These are phyloP conservation scores for Meta bourneti DNA, from an alignment of 2,888 invertebrate species.

Conservation along the genomic window DNA sequence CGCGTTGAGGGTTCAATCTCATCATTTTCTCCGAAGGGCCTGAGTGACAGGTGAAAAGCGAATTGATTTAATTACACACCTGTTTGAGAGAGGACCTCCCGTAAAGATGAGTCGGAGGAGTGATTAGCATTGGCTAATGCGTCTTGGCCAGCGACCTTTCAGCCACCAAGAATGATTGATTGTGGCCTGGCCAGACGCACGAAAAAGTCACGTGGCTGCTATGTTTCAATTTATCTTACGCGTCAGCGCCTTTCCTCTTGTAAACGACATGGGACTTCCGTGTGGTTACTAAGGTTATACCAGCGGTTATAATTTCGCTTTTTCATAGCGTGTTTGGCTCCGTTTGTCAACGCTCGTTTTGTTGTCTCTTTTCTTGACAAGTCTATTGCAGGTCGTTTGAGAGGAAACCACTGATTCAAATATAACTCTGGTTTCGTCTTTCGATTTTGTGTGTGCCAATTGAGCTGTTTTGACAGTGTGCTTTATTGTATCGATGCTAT, in stretches of 20 bases:
- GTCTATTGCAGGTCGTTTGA: neutral
- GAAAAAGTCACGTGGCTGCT: conserved; percentile 66
- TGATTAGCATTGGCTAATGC: conserved; percentile 74
- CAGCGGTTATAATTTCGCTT: conserved; percentile 2
- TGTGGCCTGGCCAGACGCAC: conserved; percentile 48
- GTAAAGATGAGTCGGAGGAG: conserved; percentile 23
- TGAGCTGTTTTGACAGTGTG: neutral
- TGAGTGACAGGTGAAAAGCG: conserved; percentile 55
- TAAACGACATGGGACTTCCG: conserved; percentile 23
- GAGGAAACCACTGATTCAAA: neutral
- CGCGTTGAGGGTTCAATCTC: neutral
- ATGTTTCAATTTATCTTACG: conserved; percentile 65
- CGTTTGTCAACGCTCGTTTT: conserved; percentile 2
- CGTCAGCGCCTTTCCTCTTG: conserved; percentile 40
- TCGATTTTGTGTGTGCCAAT: neutral
- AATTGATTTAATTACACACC: conserved; percentile 75
- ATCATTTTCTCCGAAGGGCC: neutral
- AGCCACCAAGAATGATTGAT: conserved; percentile 61
- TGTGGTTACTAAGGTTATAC: neutral
- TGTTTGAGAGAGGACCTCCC: conserved; percentile 40
- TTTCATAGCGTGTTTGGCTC: conserved; percentile 44
- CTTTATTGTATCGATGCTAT: neutral
- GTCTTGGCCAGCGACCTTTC: conserved; percentile 65
- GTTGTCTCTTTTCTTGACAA: neutral
- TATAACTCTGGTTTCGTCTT: no score